Conservation (phyloP, 2,888 invertebrate species). For the Gortyna flavago region DNA sequence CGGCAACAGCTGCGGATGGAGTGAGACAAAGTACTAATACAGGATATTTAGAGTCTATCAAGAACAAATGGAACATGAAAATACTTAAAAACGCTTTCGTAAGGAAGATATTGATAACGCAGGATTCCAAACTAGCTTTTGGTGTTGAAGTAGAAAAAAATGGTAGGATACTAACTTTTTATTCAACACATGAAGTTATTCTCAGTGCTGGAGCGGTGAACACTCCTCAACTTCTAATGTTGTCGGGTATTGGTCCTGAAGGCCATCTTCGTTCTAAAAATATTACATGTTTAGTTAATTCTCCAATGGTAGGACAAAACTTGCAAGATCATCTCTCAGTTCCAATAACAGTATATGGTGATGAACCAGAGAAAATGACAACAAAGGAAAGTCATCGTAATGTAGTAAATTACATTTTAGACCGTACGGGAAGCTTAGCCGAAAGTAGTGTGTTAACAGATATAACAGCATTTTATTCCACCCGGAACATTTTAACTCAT, state of each 20-base stretch:
- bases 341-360: slow-evolving; percentile 50
- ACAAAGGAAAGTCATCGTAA: slow-evolving; percentile 33
- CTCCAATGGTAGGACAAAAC: slow-evolving; percentile 65
- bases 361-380: slow-evolving; percentile 35
- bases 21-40: slow-evolving; percentile 90
- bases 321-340: slow-evolving; percentile 50
- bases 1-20: slow-evolving; percentile 85
- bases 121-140: slow-evolving; percentile 34
- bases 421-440: slow-evolving; percentile 40
- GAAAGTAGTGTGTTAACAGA: slow-evolving; percentile 45
- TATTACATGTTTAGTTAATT: slow-evolving; percentile 74
- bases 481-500: slow-evolving; percentile 9
- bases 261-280: slow-evolving; percentile 71
- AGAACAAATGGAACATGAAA: slow-evolving; percentile 60
- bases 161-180: slow-evolving; percentile 30
- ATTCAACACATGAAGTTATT: slow-evolving; percentile 76
- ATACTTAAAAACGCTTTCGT: slow-evolving; percentile 55
- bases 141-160: slow-evolving; percentile 56
- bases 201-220: slow-evolving; percentile 81
- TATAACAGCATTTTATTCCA: slow-evolving; percentile 54
- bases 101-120: slow-evolving; percentile 55
- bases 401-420: slow-evolving; percentile 33
- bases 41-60: slow-evolving; percentile 79
- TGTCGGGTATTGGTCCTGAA: slow-evolving; percentile 83
- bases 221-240: slow-evolving; percentile 80